Evolutionary conservation across 2,797 vertebrate species (phyloP).

Genomic region (Lepus townsendii): DNA sequence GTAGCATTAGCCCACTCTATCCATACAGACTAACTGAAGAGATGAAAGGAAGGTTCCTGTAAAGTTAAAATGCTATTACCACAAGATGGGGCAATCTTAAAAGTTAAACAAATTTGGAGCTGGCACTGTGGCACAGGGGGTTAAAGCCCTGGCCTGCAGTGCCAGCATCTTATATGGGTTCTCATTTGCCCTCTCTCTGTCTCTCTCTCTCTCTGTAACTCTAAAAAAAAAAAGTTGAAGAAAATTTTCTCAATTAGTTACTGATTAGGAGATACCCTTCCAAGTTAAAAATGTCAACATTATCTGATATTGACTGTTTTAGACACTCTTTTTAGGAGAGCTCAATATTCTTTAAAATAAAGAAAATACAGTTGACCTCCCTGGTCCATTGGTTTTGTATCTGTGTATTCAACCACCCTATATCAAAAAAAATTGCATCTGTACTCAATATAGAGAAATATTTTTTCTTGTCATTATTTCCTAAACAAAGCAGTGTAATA

Average conservation of each 20-base stretch:
- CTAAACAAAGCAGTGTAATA: not conserved
- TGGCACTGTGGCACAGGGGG: too few relatives aligned
- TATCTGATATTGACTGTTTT: not conserved
- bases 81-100: not conserved
- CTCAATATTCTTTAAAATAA: not conserved
- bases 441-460: not conserved
- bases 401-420: not conserved
- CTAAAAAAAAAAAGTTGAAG: not conserved
- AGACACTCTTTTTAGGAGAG: not conserved
- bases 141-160: too few relatives aligned
- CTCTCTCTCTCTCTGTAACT: too few relatives aligned
- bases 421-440: not conserved
- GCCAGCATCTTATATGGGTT: too few relatives aligned
- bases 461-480: not conserved
- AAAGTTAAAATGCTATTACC: not conserved
- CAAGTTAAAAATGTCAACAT: not conserved
- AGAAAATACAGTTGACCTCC: not conserved
- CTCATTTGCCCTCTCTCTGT: too few relatives aligned
- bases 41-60: not conserved
- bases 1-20: not conserved
- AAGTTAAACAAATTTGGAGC: too few relatives aligned
- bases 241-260: not conserved
- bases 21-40: not conserved
- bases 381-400: not conserved
- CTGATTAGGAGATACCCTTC: conserved; percentile 27